These are phyloP conservation scores for Rousettus madagascariensis DNA, from an alignment of 2,797 vertebrate species.

Conservation along the genomic window DNA sequence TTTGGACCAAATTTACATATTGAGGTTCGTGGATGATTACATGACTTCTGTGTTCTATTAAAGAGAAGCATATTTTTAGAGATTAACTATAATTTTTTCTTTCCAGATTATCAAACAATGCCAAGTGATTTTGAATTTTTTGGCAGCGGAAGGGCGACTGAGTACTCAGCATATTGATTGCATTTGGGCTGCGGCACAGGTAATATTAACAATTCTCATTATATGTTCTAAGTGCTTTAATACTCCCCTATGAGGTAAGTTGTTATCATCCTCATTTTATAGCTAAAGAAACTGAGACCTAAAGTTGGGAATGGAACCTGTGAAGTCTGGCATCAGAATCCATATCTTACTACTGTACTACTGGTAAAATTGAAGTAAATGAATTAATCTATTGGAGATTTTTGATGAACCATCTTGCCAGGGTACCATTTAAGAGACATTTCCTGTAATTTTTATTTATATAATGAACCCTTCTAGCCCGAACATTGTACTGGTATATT, in stretches of 20 bases:
- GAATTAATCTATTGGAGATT: neutral
- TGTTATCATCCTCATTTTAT: neutral
- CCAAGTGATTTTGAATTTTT: conserved; percentile 99
- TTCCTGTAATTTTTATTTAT: conserved; percentile 12
- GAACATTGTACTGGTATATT: neutral
- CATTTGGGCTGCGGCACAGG: conserved; percentile 99
- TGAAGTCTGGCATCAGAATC: neutral
- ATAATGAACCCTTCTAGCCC: neutral
- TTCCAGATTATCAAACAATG: conserved; percentile 99
- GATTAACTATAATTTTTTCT: conserved; percentile 69
- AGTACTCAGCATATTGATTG: conserved; percentile 99
- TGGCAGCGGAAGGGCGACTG: conserved; percentile 96
- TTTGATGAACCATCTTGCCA: neutral
- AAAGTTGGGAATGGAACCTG: neutral
- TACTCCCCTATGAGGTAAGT: neutral
- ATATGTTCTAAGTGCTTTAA: neutral
- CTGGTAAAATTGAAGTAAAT: neutral
- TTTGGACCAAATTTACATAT: conserved; percentile 85
- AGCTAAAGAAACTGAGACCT: neutral
- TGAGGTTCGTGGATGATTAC: conserved; percentile 89
- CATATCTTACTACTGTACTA: neutral
- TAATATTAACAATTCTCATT: conserved; percentile 72
- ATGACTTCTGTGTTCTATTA: neutral
- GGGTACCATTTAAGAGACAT: neutral
- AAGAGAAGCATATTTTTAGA: conserved; percentile 24